Base-by-base conservation (phyloP, 2,888 invertebrate species). In the Tubulanus polymorphus region DNA sequence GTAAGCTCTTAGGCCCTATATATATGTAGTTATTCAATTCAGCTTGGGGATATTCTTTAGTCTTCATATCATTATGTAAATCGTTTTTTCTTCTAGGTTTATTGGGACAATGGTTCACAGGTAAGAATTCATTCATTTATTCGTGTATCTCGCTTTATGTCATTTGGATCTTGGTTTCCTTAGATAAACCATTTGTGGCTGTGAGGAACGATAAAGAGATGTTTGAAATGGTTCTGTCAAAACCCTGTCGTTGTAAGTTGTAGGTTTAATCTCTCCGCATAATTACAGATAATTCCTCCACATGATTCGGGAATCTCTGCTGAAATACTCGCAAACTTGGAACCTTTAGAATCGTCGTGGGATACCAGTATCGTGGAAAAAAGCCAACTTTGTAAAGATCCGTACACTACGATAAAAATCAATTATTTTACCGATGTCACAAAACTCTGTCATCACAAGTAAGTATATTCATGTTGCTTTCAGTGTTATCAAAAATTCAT, bases 21-120 rank as follows among this genome's bases (percentile, higher is more conserved):
- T 28, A 28, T 10, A 48, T 29, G 18, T 15, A 30, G 32, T 32
- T 28, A n/a, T 15, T 48, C 23, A 48, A 48, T 30, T 32, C 18
- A 12, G 30, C 20, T 23, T 18, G 15, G 51, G 60, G 15, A 20
- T 53, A 45, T 55, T 28, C 53, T n/a, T n/a, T 55, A n/a, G 18
- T 10, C 15, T 5, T 27, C 32, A 35, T n/a, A 15, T 45, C 29
- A 15, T 46, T 51, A 10, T 47, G 6, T 15, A 46, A 32, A 53
- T 23, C 50, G 54, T 47, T 37, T 61, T 58, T 59, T 55, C 56
- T 66, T 69, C 5, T 63, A 75, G 75, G 77, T 95, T 5, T 99
- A 96, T 78, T 95, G 93, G 88, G 82, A 84, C 8, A 97, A 96
- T 79, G 93, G 95, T 0, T 88, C 93, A 6, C 99, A 86, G 81